Conservation (phyloP, 1,140 invertebrate species). For the Trichoplusia ni region DNA sequence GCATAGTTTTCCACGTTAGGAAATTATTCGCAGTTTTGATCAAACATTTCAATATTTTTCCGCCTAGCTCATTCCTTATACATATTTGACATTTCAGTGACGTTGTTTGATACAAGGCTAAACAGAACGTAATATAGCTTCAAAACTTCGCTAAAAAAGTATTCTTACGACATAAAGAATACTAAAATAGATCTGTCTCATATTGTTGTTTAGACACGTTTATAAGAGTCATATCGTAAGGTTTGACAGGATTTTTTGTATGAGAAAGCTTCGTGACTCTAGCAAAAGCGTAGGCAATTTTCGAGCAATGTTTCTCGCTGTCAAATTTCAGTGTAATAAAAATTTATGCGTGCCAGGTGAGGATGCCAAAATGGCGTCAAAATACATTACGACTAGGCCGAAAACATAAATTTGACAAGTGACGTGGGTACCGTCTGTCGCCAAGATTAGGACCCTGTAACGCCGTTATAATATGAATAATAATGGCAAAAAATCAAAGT, state of each 20-base stretch:
- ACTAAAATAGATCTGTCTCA: neutral
- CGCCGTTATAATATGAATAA: too few relatives aligned
- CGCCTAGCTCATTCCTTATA: too few relatives aligned
- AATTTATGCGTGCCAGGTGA: constrained; percentile 19
- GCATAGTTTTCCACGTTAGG: too few relatives aligned
- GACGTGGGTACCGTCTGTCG: constrained; percentile 9
- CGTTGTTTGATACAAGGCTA: too few relatives aligned
- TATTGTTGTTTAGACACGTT: neutral
- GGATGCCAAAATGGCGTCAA: constrained; percentile 14
- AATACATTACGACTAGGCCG: constrained; percentile 8
- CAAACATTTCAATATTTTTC: too few relatives aligned
- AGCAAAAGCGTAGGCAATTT: neutral
- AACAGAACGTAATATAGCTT: too few relatives aligned
- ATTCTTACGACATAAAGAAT: too few relatives aligned
- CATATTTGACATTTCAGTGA: too few relatives aligned
- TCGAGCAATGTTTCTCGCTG: neutral
- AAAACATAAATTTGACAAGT: constrained; percentile 23
- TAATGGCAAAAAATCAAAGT: neutral
- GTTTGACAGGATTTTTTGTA: neutral
- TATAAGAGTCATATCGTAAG: neutral
- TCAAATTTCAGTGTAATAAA: constrained; percentile 26
- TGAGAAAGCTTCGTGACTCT: neutral
- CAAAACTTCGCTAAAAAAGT: too few relatives aligned
- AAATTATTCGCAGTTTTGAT: too few relatives aligned
- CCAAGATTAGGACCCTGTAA: neutral